These are phyloP conservation scores for Notodromas monacha DNA, from an alignment of 2,888 invertebrate genomes.

Conservation along the genomic window DNA sequence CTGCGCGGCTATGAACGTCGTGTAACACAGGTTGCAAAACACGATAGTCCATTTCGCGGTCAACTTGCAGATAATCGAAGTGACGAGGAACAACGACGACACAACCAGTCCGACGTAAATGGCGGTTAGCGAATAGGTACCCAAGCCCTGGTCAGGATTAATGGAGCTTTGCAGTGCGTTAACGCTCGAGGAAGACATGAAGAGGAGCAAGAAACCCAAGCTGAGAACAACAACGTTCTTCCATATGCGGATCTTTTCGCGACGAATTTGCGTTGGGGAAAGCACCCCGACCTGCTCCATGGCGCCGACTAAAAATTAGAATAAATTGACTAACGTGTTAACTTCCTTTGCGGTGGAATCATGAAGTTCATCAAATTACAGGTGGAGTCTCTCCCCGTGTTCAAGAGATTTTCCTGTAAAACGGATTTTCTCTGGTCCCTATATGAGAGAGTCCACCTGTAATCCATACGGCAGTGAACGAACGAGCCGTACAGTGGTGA, in stretches of 20 bases:
- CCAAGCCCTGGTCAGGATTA: conserved; percentile 57
- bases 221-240: conserved; percentile 72
- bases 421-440: too few species aligned
- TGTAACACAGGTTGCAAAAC: conserved; percentile 52
- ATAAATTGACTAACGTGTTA: too few species aligned
- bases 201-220: conserved; percentile 71
- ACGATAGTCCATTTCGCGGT: conserved; percentile 23
- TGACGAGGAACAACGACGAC: conserved; percentile 80
- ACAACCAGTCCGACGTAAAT: conserved; percentile 72
- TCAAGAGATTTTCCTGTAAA: too few species aligned
- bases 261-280: too few species aligned
- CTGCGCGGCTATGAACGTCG: background rate
- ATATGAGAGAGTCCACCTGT: too few species aligned
- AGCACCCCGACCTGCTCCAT: too few species aligned
- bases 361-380: too few species aligned
- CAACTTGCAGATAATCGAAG: conserved; percentile 59
- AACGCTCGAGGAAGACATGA: conserved; percentile 81
- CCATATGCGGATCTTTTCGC: conserved; percentile 25
- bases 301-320: too few species aligned
- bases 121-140: conserved; percentile 56
- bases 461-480: too few species aligned
- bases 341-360: too few species aligned
- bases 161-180: conserved; percentile 43
- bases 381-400: too few species aligned
- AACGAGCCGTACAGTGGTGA: too few species aligned